Evolutionary conservation across 2,888 invertebrate species (phyloP).

Genomic region (Morpho helenor): DNA sequence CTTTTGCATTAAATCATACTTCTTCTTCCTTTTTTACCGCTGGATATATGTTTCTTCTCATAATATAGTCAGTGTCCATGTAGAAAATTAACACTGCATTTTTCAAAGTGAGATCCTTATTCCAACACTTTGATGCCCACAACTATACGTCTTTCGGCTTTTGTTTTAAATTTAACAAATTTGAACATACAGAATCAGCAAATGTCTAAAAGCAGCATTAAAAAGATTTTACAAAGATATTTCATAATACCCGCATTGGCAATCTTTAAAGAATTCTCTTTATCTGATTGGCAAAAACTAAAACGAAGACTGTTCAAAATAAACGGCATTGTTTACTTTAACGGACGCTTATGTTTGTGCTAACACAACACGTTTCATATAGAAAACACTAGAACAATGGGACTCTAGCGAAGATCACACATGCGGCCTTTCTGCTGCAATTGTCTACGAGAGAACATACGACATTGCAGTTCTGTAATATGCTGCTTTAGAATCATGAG

Average conservation of each 20-base stretch:
- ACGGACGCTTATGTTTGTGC: constrained; percentile 48
- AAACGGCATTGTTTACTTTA: constrained; percentile 34
- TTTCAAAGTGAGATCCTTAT: no score
- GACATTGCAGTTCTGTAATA: constrained; percentile 46
- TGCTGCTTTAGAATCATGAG: constrained; percentile 2
- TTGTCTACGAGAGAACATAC: constrained; percentile 53
- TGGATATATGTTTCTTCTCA: no score
- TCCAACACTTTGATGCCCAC: no score
- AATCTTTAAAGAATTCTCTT: constrained; percentile 10
- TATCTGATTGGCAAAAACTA: constrained; percentile 23
- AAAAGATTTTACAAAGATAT: neutral
- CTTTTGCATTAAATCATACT: no score
- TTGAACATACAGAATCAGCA: no score
- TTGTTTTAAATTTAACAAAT: no score
- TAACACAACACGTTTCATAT: constrained; percentile 59
- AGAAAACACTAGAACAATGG: constrained; percentile 52
- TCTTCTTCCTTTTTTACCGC: no score
- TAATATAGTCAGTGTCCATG: no score
- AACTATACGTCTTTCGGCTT: no score
- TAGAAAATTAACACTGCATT: no score
- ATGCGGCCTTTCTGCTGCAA: constrained; percentile 52
- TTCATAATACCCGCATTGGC: constrained; percentile 5
- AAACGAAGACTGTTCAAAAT: constrained; percentile 29
- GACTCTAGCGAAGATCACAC: constrained; percentile 55
- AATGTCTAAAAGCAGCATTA: neutral